A percentile compares a stretch with the other conserved stretches of the same genome.
These are phyloP conservation scores for Charaxes varanes DNA, from an alignment of 1,140 invertebrate species.

Conservation along the genomic window DNA sequence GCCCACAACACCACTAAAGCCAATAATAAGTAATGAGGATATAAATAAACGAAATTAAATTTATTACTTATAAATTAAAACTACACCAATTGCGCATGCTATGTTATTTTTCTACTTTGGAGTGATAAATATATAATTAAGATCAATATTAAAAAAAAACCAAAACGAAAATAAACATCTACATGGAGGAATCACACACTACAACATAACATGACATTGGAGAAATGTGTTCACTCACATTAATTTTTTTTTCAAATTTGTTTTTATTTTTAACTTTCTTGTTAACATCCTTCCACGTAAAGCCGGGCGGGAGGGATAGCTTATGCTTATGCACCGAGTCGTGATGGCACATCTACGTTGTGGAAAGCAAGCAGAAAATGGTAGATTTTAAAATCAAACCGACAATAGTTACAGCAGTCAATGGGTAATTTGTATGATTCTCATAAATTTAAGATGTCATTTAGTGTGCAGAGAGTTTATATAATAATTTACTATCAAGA, in stretches of 20 bases:
- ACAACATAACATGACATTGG: conserved; percentile 16
- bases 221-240: conserved; percentile 39
- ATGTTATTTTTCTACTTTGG: conserved; percentile 8
- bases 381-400: conserved; percentile 23
- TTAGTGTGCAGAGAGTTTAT: too few species aligned
- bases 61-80: neutral
- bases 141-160: conserved; percentile 6
- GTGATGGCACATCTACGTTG: conserved; percentile 51
- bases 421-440: conserved; percentile 11
- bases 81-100: conserved; percentile 8
- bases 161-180: conserved; percentile 9
- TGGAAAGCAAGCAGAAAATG: conserved; percentile 44
- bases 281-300: conserved; percentile 59
- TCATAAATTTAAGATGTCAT: neutral
- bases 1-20: conserved; percentile 3
- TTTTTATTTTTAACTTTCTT: conserved; percentile 62
- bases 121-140: conserved; percentile 7
- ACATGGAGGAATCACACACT: conserved; percentile 12
- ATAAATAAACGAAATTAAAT: neutral
- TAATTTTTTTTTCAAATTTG: conserved; percentile 45
- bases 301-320: conserved; percentile 54
- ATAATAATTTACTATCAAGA: too few species aligned
- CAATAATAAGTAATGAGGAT: neutral
- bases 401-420: conserved; percentile 10
- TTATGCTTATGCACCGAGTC: conserved; percentile 39